Evolutionary conservation across 2,888 invertebrate genomes (phyloP), one percentile per base, ranked within the genome.

Genomic region (Lymantria monacha): DNA sequence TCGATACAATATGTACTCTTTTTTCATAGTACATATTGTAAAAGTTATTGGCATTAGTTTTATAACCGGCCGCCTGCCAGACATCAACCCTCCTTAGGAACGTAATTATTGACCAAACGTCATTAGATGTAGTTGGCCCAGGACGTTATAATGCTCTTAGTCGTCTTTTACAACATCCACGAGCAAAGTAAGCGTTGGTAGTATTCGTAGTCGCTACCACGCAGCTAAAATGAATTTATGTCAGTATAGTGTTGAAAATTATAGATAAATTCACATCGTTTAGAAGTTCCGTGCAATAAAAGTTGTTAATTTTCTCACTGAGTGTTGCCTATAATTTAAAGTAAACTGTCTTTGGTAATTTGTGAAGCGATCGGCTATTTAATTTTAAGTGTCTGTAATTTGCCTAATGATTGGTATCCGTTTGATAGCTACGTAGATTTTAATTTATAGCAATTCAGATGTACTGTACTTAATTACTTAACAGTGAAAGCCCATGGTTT

Each of bases 301-400:
- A 9, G 30, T 11, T 30, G 22, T 40, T 48, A 44, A 46, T 38
- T 38, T 45, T 31, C 31, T 38, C 36, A 5, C 9, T 13, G 13
- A 33, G 22, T 41, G 44, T 46, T 42, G 45, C 15, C 15, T 38
- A 42, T 48, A 50, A 38, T 46, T 50, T 50, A 46, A 48, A 45
- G 45, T 40, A 51, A 43, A 48, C 48, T 49, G 53, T 46, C 41
- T 42, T 36, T 15, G 37, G 42, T 46, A 37, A 48, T 51, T 50
- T 33, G 45, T 42, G 42, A 44, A 30, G 44, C 48, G 36, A 55
- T 51, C 37, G 9, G 45, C 14, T 43, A 48, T 41, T 52, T 52
- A 44, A 44, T 44, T 48, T 52, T 42, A 48, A 52, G 45, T 46
- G 31, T 42, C 30, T 38, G 42, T 52, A 48, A 52, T 52, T 46